phyloP scores from a whole-genome alignment of 2,113 vertebrate genomes.

The Peucedramus taeniatus region DNA sequence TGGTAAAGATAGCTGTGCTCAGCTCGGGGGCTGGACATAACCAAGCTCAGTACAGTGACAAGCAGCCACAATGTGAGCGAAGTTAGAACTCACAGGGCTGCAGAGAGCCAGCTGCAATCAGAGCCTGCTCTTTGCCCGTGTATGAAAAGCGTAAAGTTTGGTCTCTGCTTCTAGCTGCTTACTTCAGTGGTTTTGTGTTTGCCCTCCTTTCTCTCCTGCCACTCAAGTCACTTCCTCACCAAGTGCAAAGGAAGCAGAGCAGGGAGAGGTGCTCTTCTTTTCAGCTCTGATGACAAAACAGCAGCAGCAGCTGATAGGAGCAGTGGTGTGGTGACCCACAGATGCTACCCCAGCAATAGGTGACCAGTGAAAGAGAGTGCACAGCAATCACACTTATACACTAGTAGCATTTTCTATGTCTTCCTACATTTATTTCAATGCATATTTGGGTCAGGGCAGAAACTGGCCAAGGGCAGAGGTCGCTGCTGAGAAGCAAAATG shows the following conservation, averaged over 20 bases:
- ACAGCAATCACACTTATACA: not conserved
- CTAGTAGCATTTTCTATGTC: not conserved
- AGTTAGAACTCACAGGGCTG: not conserved
- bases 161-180: not conserved
- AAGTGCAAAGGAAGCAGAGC: not conserved
- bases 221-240: not conserved
- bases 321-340: not conserved
- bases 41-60: not conserved
- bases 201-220: not conserved
- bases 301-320: not conserved
- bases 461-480: not conserved
- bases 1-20: not conserved
- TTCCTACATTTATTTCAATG: not conserved
- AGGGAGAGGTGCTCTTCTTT: not conserved
- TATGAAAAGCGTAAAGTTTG: not conserved
- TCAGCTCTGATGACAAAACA: not conserved
- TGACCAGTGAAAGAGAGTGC: not conserved
- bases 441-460: not conserved
- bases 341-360: not conserved
- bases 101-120: not conserved
- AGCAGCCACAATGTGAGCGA: accelerated
- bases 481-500: not conserved
- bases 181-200: not conserved
- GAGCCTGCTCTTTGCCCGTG: accelerated
- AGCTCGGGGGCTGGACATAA: not conserved